Conservation (phyloP, 2,113 vertebrate genomes). For the Phocoena phocoena region DNA sequence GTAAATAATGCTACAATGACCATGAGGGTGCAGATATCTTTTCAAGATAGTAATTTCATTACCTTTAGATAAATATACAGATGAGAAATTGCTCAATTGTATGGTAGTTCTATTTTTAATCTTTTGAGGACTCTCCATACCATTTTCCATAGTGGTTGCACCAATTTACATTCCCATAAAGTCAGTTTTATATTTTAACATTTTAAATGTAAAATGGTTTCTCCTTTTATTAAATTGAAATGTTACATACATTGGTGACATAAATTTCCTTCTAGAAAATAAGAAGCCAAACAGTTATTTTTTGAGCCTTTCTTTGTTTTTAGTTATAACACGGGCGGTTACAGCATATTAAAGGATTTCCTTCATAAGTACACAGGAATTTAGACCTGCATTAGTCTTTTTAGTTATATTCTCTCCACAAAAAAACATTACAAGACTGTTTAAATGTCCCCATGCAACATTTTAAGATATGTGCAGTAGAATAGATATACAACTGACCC, state of each 20-base stretch:
- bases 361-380: not conserved
- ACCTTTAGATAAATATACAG: not conserved
- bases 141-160: not conserved
- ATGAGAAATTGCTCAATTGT: not conserved
- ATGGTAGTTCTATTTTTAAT: not conserved
- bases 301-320: conserved; percentile 36
- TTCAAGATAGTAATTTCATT: not conserved
- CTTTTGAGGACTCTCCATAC: not conserved
- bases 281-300: not conserved
- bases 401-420: not conserved
- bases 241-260: not conserved
- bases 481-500: not conserved
- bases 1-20: not conserved
- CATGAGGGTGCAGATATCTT: not conserved
- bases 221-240: conserved; percentile 17
- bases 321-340: not conserved
- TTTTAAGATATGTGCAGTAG: not conserved
- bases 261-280: conserved; percentile 41
- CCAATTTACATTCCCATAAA: not conserved
- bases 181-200: conserved; percentile 2
- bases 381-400: not conserved
- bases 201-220: conserved; percentile 34
- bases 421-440: not conserved
- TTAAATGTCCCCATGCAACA: not conserved
- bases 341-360: not conserved